These are phyloP conservation scores for Corydoras sp. DNA, from an alignment of 2,113 vertebrate genomes.

Conservation along the genomic window DNA sequence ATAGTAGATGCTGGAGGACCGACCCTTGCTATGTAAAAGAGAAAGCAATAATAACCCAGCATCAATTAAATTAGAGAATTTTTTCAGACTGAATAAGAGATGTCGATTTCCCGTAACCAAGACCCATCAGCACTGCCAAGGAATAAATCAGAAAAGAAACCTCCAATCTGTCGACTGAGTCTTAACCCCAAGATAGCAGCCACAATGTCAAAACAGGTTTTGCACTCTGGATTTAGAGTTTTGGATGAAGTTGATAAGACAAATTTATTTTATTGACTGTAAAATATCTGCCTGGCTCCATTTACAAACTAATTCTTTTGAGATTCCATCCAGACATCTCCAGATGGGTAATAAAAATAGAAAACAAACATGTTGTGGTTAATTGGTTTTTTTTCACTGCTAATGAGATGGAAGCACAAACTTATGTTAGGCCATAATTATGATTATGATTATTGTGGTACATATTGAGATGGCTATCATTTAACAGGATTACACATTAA, in stretches of 20 bases:
- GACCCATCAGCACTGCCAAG: slow-evolving; percentile 15
- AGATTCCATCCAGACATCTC: too few relatives aligned
- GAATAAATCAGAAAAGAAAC: slow-evolving; percentile 29
- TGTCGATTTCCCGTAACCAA: slow-evolving; percentile 24
- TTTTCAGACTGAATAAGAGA: background rate
- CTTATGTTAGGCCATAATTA: too few relatives aligned
- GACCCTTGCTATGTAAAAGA: too few relatives aligned
- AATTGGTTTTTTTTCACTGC: too few relatives aligned
- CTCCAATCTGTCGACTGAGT: slow-evolving; percentile 24
- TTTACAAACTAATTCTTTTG: background rate
- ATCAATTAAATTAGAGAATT: background rate
- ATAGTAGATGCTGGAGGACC: too few relatives aligned
- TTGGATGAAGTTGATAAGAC: slow-evolving; percentile 4
- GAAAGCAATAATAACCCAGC: too few relatives aligned
- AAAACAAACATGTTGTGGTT: too few relatives aligned
- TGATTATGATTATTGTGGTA: too few relatives aligned
- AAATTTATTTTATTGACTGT: background rate
- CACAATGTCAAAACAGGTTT: slow-evolving; percentile 13
- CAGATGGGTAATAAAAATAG: too few relatives aligned
- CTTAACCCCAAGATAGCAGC: slow-evolving; percentile 37
- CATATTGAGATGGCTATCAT: too few relatives aligned
- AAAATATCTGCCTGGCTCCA: slow-evolving; percentile 11
- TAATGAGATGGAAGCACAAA: too few relatives aligned
- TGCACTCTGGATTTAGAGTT: slow-evolving; percentile 11
- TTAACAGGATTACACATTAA: too few relatives aligned